phyloP scores from a whole-genome alignment of 2,888 invertebrate species.

The Phaonia tiefii region DNA sequence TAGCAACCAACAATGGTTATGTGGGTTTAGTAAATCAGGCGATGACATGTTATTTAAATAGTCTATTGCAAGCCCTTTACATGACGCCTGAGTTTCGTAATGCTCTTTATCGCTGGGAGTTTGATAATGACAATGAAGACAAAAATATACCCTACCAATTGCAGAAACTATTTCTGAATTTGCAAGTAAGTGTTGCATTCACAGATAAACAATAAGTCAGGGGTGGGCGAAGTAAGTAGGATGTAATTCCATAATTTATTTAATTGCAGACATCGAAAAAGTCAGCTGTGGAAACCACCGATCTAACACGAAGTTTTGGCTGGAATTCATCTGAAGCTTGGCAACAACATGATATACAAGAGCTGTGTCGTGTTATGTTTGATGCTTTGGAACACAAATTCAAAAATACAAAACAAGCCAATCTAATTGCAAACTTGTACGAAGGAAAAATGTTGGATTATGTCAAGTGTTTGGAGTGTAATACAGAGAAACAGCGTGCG shows the following conservation, averaged over 20 bases:
- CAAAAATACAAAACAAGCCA: constrained; percentile 89
- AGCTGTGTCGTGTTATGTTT: constrained; percentile 94
- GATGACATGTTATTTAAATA: constrained; percentile 96
- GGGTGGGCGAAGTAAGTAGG: no score
- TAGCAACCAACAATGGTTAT: constrained; percentile 79
- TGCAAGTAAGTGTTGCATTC: constrained; percentile 83
- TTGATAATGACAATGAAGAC: constrained; percentile 85
- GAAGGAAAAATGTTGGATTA: constrained; percentile 91
- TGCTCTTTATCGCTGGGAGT: constrained; percentile 92
- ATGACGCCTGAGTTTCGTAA: constrained; percentile 97
- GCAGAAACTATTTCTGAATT: constrained; percentile 90
- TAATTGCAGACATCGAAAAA: constrained; percentile 86
- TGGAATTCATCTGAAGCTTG: constrained; percentile 95
- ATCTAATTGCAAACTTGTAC: constrained; percentile 91
- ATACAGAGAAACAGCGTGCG: constrained; percentile 89
- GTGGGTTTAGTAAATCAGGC: constrained; percentile 94
- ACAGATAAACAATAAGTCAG: background rate
- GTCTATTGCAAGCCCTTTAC: constrained; percentile 91
- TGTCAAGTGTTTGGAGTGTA: constrained; percentile 92
- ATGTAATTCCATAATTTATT: background rate
- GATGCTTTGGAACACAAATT: constrained; percentile 93
- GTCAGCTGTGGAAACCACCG: constrained; percentile 91
- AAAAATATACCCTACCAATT: constrained; percentile 92
- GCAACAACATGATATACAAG: constrained; percentile 96
- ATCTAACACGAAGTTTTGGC: constrained; percentile 92